Percentiles rank a stretch among this genome's conserved stretches.
Conservation (phyloP, 2,888 invertebrate genomes). For the Eupithecia abbreviata region DNA sequence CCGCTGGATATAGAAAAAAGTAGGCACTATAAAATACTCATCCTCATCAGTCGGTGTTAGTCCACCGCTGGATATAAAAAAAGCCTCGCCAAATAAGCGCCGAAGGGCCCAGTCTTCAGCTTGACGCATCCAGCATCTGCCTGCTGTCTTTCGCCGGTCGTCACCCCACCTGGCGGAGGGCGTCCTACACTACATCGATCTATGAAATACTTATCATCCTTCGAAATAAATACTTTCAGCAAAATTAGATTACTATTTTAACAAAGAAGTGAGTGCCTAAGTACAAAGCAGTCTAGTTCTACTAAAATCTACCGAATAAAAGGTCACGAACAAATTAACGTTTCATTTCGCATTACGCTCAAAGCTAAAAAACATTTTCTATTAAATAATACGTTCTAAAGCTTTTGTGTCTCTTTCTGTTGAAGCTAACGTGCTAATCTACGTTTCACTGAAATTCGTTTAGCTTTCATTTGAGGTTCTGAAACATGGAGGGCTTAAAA, state of each 20-base stretch:
- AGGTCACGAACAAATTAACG: conserved; percentile 5
- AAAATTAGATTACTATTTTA: not conserved
- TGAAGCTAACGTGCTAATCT: conserved; percentile 30
- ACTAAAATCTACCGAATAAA: conserved; percentile 8
- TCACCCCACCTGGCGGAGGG: too few species aligned
- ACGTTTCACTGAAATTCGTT: conserved; percentile 11
- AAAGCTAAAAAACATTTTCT: conserved; percentile 1
- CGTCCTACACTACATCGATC: too few species aligned
- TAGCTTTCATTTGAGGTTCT: conserved; percentile 9
- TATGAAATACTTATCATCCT: too few species aligned
- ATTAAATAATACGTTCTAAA: conserved; percentile 13
- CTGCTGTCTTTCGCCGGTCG: too few species aligned
- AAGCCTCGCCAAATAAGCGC: too few species aligned
- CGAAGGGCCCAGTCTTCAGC: too few species aligned
- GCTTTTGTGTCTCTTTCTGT: conserved; percentile 20
- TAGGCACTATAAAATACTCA: not conserved
- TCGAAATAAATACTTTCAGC: too few species aligned
- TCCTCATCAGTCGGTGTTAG: too few species aligned
- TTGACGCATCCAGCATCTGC: too few species aligned
- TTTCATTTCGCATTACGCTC: conserved; percentile 8
- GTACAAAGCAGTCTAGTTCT: not conserved
- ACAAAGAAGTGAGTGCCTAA: not conserved
- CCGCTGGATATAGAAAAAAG: not conserved
- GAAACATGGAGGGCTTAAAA: not conserved
- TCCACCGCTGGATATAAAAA: too few species aligned